These are phyloP conservation scores for Noctua fimbriata DNA, from an alignment of 2,888 invertebrate genomes.

Conservation along the genomic window DNA sequence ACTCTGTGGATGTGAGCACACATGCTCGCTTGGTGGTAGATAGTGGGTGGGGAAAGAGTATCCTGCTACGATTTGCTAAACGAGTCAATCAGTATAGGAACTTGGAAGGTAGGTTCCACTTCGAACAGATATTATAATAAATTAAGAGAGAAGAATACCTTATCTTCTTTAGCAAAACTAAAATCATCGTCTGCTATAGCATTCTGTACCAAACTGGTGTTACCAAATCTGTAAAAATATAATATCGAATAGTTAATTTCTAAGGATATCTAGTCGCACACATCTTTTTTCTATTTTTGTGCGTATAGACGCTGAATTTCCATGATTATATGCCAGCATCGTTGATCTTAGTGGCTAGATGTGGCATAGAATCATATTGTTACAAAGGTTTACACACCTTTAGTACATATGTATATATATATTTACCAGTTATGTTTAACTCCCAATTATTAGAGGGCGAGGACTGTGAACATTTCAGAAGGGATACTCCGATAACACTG, in stretches of 20 bases:
- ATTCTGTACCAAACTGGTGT: neutral
- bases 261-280: neutral
- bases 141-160: slow-evolving; percentile 8
- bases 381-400: neutral
- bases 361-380: neutral
- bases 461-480: neutral
- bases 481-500: neutral
- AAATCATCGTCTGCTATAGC: neutral
- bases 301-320: neutral
- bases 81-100: neutral
- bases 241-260: neutral
- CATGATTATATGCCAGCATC: neutral
- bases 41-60: neutral
- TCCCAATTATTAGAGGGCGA: neutral
- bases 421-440: neutral
- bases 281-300: neutral
- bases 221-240: slow-evolving; percentile 31
- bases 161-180: slow-evolving; percentile 4
- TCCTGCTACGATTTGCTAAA: neutral
- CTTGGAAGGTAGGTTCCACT: neutral
- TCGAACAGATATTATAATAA: neutral
- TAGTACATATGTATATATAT: neutral
- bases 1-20: neutral
- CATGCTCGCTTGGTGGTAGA: neutral
- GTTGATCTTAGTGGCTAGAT: neutral